These are phyloP conservation scores for Pitangus sulphuratus DNA, from an alignment of 2,797 vertebrate species.

Conservation along the genomic window DNA sequence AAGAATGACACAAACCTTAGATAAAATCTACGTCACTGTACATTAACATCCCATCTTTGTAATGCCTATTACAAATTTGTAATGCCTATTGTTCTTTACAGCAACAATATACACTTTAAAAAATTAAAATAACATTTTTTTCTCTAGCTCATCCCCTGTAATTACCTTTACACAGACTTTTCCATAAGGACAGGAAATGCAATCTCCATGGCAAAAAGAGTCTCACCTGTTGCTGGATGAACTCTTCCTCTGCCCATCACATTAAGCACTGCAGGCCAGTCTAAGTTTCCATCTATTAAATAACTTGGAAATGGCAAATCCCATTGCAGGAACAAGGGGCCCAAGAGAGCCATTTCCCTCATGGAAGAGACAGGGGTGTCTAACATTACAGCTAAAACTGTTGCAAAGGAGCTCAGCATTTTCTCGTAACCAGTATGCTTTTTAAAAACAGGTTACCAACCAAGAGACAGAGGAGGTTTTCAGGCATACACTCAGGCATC, in stretches of 20 bases:
- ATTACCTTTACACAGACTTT: neutral
- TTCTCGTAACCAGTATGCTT: neutral
- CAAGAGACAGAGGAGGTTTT: neutral
- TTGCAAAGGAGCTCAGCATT: neutral
- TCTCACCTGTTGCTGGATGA: neutral
- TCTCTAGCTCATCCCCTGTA: neutral
- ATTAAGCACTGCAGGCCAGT: neutral
- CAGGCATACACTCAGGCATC: neutral
- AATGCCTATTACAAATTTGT: neutral
- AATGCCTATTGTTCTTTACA: neutral
- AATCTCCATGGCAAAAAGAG: neutral
- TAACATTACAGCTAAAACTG: neutral
- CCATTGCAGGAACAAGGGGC: neutral
- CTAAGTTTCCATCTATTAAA: neutral
- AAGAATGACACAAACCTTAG: neutral
- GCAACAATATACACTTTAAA: neutral
- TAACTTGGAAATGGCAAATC: neutral
- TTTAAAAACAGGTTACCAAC: neutral
- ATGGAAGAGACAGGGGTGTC: neutral
- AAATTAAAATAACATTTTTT: neutral
- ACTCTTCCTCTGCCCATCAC: neutral
- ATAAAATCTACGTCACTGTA: neutral
- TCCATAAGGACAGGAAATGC: neutral
- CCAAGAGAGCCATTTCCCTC: neutral
- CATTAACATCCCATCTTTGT: too few species aligned